Evolutionary conservation across 2,797 vertebrate species (phyloP), one percentile per base, ranked within the genome.

Genomic region (Loriculus beryllinus): DNA sequence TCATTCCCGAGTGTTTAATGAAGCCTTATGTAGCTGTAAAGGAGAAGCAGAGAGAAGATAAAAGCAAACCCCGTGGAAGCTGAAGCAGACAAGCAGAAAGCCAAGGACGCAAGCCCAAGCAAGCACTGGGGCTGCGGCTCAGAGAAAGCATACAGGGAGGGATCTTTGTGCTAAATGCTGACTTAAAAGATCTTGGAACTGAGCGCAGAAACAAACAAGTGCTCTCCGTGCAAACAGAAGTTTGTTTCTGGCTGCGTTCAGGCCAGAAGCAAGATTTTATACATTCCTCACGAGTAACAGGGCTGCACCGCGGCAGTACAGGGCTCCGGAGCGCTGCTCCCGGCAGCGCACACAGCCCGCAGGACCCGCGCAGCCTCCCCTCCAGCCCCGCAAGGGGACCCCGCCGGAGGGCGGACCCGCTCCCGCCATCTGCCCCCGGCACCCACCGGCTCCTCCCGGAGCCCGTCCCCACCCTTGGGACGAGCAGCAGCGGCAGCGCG

Each of bases 21-120:
- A 92, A 91, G 68, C 74, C 35, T 92, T 33, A 67, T 51, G 56
- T 56, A 84, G 74, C 92, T 77, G 67, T n/a, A 40, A 86, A 88
- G 23, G 35, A 82, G 82, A 89, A 92, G 63, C 14, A 5, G 6
- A 28, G 23, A 13, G 7, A 43, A 63, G 42, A 54, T 45, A 37
- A 37, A 37, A 45, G 52, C 60, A 45, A 35, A 28, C 2, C 28
- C 47, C 4, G 60, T 15, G 37, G 88, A 72, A 78, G 76, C 84
- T 23, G 37, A 56, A 18, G 77, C 47, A 42, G 74, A 31, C 4
- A n/a, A 63, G 29, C 45, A 49, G 51, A 51, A 60, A 89, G 84
- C 75, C 91, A 52, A 60, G 64, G 86, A 51, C 82, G 7, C 78
- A 67, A 82, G 92, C 12, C 51, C 59, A 5, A 82, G 91, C 93